A percentile compares a stretch with the other conserved stretches of the same genome.
These are phyloP conservation scores for Strix aluco DNA, from an alignment of 2,113 vertebrate genomes.

Conservation along the genomic window DNA sequence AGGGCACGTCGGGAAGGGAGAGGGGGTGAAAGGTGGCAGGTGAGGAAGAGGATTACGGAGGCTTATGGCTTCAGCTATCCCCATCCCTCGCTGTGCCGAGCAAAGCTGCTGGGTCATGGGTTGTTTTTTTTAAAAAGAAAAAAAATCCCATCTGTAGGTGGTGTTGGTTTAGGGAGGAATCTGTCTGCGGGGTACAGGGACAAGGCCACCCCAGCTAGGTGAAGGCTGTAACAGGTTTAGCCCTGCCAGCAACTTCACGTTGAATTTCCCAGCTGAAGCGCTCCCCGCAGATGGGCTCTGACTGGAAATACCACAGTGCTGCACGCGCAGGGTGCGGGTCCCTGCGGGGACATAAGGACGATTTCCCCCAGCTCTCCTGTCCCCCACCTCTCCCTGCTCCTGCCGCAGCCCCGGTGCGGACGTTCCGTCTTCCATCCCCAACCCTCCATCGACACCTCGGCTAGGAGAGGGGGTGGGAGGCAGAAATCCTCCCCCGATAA, in stretches of 20 bases:
- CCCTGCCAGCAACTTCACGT: not conserved
- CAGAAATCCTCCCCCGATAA: no score
- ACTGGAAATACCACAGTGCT: accelerated
- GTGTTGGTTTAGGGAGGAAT: not conserved
- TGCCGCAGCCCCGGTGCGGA: accelerated
- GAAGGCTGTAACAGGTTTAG: not conserved
- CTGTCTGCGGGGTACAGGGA: not conserved
- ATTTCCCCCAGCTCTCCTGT: not conserved
- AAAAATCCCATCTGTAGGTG: not conserved
- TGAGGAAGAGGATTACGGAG: not conserved
- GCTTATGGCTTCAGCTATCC: not conserved
- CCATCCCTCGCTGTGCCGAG: not conserved
- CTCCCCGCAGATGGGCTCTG: not conserved
- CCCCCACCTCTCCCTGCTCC: not conserved
- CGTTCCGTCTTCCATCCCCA: not conserved
- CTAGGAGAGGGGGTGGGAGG: not conserved
- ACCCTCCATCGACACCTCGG: not conserved
- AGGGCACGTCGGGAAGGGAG: not conserved
- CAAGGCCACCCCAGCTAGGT: not conserved
- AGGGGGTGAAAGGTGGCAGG: not conserved
- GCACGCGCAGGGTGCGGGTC: no score
- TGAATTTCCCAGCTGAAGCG: not conserved
- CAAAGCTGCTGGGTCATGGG: not conserved
- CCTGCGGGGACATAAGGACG: not conserved
- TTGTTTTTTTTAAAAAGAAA: no score